Conservation (phyloP, 1,140 invertebrate species). For the Gonatopus flavifemur region DNA sequence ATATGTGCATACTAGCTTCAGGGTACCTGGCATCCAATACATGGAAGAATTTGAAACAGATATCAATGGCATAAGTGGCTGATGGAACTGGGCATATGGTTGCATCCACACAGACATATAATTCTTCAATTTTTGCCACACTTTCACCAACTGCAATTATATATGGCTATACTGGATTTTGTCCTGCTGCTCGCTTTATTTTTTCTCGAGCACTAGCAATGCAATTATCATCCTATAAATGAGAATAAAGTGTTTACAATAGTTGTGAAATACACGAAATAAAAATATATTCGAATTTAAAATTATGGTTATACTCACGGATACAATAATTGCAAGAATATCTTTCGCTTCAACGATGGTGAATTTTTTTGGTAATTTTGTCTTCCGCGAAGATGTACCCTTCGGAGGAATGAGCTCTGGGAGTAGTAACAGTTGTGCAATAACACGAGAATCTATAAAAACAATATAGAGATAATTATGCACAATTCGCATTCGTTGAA, state of each 20-base stretch:
- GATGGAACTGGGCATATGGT: not conserved
- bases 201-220: not conserved
- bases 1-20: not conserved
- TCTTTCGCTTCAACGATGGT: not conserved
- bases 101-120: not conserved
- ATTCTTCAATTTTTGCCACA: not conserved
- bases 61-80: not conserved
- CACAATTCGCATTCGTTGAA: too few species aligned
- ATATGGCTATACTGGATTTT: not conserved
- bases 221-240: not conserved
- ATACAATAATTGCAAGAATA: not conserved
- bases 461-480: too few species aligned
- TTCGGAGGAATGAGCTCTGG: not conserved
- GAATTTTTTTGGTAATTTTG: not conserved
- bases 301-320: not conserved
- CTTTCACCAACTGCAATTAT: not conserved
- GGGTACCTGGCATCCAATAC: not conserved
- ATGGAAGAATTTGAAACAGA: not conserved
- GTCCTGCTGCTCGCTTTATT: not conserved
- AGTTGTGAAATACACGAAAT: not conserved
- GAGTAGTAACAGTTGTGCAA: not conserved
- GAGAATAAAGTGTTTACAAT: not conserved
- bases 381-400: not conserved
- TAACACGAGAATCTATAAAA: conserved; percentile 9
- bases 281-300: not conserved